Conservation (phyloP, 1,140 invertebrate species). For the Euwallacea fornicatus region DNA sequence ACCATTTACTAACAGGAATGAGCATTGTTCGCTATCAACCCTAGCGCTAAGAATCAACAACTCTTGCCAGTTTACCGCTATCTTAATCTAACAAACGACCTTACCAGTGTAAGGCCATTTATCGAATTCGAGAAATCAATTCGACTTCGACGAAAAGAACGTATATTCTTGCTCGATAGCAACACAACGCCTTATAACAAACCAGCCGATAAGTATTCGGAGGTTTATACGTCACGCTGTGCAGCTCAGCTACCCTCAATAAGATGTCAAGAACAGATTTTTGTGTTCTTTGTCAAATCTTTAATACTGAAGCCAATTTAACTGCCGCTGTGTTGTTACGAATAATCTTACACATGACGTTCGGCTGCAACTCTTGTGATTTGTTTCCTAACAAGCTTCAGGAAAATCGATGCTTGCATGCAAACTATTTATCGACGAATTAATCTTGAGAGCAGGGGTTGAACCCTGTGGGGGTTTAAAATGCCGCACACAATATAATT, state of each 20-base stretch:
- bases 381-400: not conserved
- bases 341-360: conserved; percentile 7
- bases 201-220: not conserved
- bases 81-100: no score
- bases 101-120: no score
- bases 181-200: conserved; percentile 4
- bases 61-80: no score
- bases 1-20: no score
- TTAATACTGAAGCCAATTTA: conserved; percentile 28
- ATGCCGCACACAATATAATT: not conserved
- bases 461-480: not conserved
- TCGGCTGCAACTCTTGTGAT: conserved; percentile 1
- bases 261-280: conserved; percentile 26
- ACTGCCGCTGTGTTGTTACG: conserved; percentile 8
- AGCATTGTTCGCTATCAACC: no score
- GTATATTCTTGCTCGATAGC: not conserved
- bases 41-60: no score
- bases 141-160: no score
- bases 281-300: conserved; percentile 27
- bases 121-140: no score
- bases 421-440: not conserved
- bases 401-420: conserved; percentile 1
- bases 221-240: conserved; percentile 24
- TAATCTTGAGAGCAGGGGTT: not conserved
- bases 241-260: conserved; percentile 22